Evolutionary conservation across 1,140 invertebrate species (phyloP), one percentile per base, ranked within the genome.

Genomic region (Drosophila kurseongensis): DNA sequence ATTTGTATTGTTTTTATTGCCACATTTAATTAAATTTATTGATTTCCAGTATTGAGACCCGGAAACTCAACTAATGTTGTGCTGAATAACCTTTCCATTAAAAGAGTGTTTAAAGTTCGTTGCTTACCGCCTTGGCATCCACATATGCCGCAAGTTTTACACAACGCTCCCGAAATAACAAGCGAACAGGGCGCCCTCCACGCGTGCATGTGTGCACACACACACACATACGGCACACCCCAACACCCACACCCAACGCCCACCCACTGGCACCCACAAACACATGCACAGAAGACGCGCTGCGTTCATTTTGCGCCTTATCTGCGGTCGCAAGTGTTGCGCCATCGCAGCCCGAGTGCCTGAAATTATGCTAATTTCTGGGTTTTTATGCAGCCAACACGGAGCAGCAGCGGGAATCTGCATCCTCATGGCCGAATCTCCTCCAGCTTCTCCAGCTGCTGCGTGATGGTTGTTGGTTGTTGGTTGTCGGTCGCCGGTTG

Each of bases 361-460:
- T 79, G 79, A 86, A 83, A 86, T 88, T 86, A 86, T 86, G 83
- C 83, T 88, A 86, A 88, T 86, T 86, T 83, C 75, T 83, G 69
- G 75, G 75, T 73, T 82, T 86, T 88, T 83, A 82, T 86, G 83
- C 75, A 79, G 58, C 68, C 72, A 76, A 76, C 77, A 80, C 75
- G 62, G 32, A 77, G 63, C 81, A 52, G 65, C 47, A 66, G 47
- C 65, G 35, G 73, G 75, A 80, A 65, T 80, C 73, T 80, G 62
- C 77, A 85, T 79, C 63, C 66, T 58, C 60, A 77, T 77, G 56
- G 52, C 36, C 65, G 51, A 71, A 71, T 57, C 56, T 51, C 42
- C 63, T 52, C 38, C 56, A 60, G 72, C 48, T 58, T 47, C 55
- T 62, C 60, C 55, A 45, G 44, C 48, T 76, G 73, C 44, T 61